These are phyloP conservation scores for Caenorhabditis sp. DNA, from an alignment of 2,888 invertebrate genomes.

Conservation along the genomic window DNA sequence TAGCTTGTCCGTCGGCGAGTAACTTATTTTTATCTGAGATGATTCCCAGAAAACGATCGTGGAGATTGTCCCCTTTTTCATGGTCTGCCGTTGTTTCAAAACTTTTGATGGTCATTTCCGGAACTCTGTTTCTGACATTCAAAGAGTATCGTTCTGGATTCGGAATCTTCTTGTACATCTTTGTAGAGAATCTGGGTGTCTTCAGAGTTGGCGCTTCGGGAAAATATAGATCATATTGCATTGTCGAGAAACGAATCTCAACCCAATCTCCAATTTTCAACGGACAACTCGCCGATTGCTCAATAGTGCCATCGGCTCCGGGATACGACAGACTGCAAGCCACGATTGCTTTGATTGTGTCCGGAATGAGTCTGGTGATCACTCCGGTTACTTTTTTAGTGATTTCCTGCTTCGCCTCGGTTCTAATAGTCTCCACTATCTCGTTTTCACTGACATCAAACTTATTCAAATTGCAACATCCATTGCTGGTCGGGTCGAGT, in stretches of 20 bases:
- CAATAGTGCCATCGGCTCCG: conserved; percentile 7
- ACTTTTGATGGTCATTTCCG: conserved; percentile 23
- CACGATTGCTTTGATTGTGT: neutral
- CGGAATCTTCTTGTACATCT: conserved; percentile 5
- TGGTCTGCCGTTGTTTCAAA: neutral
- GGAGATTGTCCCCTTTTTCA: conserved; percentile 7
- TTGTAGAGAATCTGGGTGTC: conserved; percentile 6
- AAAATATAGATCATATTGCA: conserved; percentile 13
- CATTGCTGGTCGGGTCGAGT: too few species aligned
- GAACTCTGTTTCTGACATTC: neutral
- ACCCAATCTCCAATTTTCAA: conserved; percentile 28
- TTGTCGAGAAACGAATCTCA: neutral
- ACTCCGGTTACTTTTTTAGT: conserved; percentile 18
- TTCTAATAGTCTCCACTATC: neutral
- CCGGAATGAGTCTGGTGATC: conserved; percentile 7
- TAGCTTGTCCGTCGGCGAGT: neutral
- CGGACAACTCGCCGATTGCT: neutral
- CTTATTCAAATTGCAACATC: too few species aligned
- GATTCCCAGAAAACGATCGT: conserved; percentile 23
- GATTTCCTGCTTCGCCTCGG: too few species aligned
- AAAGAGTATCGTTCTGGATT: neutral
- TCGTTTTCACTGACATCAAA: neutral
- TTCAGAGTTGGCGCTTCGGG: conserved; percentile 3
- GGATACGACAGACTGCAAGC: conserved; percentile 25
- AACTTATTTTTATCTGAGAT: neutral